Conservation (phyloP, 2,888 invertebrate genomes). For the Epirrita christyi region DNA sequence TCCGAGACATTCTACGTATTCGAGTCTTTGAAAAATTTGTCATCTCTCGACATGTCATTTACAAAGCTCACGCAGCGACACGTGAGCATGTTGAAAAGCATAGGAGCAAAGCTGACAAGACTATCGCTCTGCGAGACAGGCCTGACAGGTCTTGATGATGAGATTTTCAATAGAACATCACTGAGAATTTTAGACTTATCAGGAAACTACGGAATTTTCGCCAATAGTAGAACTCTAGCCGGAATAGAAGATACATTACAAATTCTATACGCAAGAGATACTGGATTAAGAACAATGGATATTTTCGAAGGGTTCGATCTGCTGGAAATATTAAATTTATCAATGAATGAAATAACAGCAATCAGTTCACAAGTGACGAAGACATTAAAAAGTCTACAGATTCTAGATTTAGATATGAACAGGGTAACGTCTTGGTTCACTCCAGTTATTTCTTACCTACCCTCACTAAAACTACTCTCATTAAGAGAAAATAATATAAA, state of each 20-base stretch:
- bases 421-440: constrained; percentile 83
- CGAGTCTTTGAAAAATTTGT: constrained; percentile 44
- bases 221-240: constrained; percentile 56
- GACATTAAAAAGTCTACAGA: constrained; percentile 64
- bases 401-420: constrained; percentile 82
- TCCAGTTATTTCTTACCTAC: constrained; percentile 63
- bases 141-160: constrained; percentile 58
- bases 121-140: constrained; percentile 75
- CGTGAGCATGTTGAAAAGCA: constrained; percentile 42
- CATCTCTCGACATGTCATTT: constrained; percentile 63
- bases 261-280: constrained; percentile 73
- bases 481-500: constrained; percentile 83
- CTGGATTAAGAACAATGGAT: constrained; percentile 64
- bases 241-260: constrained; percentile 70
- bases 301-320: constrained; percentile 64
- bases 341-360: constrained; percentile 76
- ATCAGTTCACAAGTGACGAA: constrained; percentile 56
- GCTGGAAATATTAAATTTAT: constrained; percentile 75
- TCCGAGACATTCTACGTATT: constrained; percentile 48
- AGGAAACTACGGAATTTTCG: constrained; percentile 72
- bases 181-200: constrained; percentile 83
- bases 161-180: constrained; percentile 68
- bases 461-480: constrained; percentile 68
- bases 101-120: constrained; percentile 52
- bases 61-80: constrained; percentile 52